Evolutionary conservation across 2,888 invertebrate species (phyloP), one percentile per base, ranked within the genome.

Genomic region (Callyntrura sp.): DNA sequence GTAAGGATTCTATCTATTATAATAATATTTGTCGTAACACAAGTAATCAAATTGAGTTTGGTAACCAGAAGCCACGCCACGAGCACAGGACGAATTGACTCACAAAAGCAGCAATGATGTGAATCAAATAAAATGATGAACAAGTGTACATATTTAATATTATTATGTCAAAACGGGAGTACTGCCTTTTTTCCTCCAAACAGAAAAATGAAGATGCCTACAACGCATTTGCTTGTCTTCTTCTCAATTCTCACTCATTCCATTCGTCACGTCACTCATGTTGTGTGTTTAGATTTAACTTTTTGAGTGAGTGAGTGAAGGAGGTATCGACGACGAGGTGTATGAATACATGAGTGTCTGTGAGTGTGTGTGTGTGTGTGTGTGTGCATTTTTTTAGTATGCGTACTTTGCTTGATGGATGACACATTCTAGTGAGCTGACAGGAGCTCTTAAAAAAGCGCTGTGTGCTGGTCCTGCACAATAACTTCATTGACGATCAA

Each of bases 381-480:
- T n/a, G n/a, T n/a, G n/a, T n/a, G n/a, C n/a, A n/a, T n/a, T n/a
- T n/a, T n/a, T n/a, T n/a, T n/a, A n/a, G 48, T 28, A 35, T 28
- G 23, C 17, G 23, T 55, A 28, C 57, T 35, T 78, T 51, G 55
- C 57, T 78, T 78, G 78, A 78, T 78, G 55, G 78, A 78, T 78
- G 78, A 55, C 78, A 78, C 78, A 78, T 78, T 78, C 78, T 78
- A 12, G 55, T 78, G 78, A 78, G 78, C 78, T 78, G 78, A 78
- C 78, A 78, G 78, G 51, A 55, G 55, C 78, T 78, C 78, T 78
- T 78, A 73, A 73, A 73, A 78, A 78, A 55, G 51, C 78, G 51
- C 78, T 78, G 14, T 28, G 45, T 78, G 8, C 78, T 78, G 78
- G 78, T 78, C 78, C 78, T 78, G 51, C 76, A 76, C 76, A 76